Base-by-base conservation (phyloP, 2,113 vertebrate genomes). In the Phodopus roborovskii region DNA sequence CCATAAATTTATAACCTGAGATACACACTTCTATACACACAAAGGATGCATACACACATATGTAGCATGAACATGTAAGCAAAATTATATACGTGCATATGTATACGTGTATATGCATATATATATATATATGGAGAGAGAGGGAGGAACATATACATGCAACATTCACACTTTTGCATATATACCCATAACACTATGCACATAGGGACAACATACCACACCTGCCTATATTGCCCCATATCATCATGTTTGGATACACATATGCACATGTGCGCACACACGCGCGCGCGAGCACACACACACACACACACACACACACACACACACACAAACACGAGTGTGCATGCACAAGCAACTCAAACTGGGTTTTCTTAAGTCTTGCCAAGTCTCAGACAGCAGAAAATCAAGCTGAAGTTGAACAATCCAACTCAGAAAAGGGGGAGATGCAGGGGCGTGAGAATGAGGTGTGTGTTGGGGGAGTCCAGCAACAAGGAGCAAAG, bases 301-400 rank as follows among this genome's bases (percentile, higher is more conserved):
- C n/a, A n/a, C n/a, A n/a, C 93, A 9, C 50, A 81, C 2, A 1
- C 42, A 8, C 26, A 0, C 50, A 19, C 33, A 20, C 79, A 50
- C 70, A 0, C 70, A 48, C 62, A 16, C 19, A 0, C 58, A 28
- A 22, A 10, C 86, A 66, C 56, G 0, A 64, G 53, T 64, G 74
- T 8, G 26, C 8, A 78, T 60, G 33, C 91, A 68, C 2, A 4
- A 9, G 24, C 81, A 86, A 68, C 48, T 4, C 0, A 73, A 7
- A 90, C 39, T 42, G 70, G 79, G 62, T 9, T n/a, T 96, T 97
- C 92, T 94, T 92, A 84, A 9, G 79, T 70, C 30, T 97, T 97
- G 97, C 96, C 98, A 98, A 74, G 75, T 91, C 93, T 53, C 88
- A 94, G 96, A 88, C 90, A 93, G 95, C 75, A 96, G 93, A 98